phyloP scores from a whole-genome alignment of 2,888 invertebrate genomes.

The Brachylomia viminalis region DNA sequence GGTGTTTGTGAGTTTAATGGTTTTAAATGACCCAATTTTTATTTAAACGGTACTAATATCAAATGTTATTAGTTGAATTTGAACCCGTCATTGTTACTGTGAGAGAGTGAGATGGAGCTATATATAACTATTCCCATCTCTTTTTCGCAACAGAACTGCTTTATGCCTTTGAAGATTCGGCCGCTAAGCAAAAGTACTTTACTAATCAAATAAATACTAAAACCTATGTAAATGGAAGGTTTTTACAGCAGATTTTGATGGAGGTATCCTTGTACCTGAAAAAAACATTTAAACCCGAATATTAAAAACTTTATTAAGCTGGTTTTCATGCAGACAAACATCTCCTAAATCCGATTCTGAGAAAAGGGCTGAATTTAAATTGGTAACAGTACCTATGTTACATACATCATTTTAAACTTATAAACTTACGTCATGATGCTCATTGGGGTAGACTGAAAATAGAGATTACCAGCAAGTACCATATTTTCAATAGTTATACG shows the following conservation, averaged over 20 bases:
- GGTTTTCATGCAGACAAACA: too few relatives aligned
- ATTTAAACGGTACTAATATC: too few relatives aligned
- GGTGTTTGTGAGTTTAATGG: conserved; percentile 12
- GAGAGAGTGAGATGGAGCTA: not conserved
- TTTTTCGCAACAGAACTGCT: not conserved
- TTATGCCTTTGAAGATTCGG: not conserved
- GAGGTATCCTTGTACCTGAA: not conserved
- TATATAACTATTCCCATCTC: not conserved
- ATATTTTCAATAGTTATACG: not conserved
- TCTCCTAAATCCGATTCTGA: too few relatives aligned
- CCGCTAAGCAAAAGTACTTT: not conserved
- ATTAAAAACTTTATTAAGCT: not conserved
- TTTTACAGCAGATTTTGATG: not conserved
- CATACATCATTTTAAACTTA: too few relatives aligned
- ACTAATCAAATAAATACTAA: not conserved
- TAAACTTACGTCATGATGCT: too few relatives aligned
- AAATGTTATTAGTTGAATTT: conserved; percentile 4
- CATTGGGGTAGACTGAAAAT: too few relatives aligned
- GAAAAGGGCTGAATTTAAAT: too few relatives aligned
- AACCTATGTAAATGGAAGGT: not conserved
- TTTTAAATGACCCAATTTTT: conserved; percentile 45
- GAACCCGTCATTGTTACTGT: not conserved
- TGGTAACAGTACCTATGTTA: too few relatives aligned
- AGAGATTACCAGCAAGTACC: too few relatives aligned
- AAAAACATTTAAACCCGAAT: not conserved